Evolutionary conservation across 1,140 invertebrate species (phyloP), one percentile per base, ranked within the genome.

Genomic region (Leptoteleia sp.): DNA sequence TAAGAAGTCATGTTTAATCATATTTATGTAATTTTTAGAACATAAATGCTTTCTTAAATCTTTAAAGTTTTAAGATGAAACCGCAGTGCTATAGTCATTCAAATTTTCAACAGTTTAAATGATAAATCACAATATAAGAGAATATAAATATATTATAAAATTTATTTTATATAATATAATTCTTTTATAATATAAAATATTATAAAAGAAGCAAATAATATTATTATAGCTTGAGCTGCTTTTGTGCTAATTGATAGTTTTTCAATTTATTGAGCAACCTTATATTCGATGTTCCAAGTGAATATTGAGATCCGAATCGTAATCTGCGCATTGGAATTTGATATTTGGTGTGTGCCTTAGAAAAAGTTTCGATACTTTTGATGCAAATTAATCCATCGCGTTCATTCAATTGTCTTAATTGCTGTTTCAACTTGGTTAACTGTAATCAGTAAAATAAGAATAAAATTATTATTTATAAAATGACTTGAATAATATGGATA

Each of bases 401-500:
- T 17, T 90, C 81, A 54, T 87, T 84, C 2, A 90, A 33, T 15
- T 80, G 38, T 75, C 84, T 88, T 52, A 91, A 86, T 79, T 91
- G 89, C 16, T 89, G 84, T 54, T 91, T 91, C 40, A 91, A 67
- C 6, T 78, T 57, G 59, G 87, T 67, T 6, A 91, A 81, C 86
- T 89, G 9, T n/a, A 48, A 61, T 11, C 2, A 22, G n/a, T n/a
- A n/a, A n/a, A n/a, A n/a, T n/a, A n/a, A n/a, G n/a, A 22, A 22
- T 5, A 22, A 22, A 19, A 64, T 13, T 13, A 37, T 13, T 37
- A 4, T 7, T n/a, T n/a, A n/a, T n/a, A n/a, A n/a, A 42, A 9
- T 42, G 15, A 1, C 4, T 42, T 9, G 9, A 19, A 3, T 22
- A 42, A 42, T 42, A 35, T 16, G 15, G 27, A 40, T 29, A 29